Conservation (phyloP, 2,888 invertebrate genomes). For the Malachius bipustulatus region DNA sequence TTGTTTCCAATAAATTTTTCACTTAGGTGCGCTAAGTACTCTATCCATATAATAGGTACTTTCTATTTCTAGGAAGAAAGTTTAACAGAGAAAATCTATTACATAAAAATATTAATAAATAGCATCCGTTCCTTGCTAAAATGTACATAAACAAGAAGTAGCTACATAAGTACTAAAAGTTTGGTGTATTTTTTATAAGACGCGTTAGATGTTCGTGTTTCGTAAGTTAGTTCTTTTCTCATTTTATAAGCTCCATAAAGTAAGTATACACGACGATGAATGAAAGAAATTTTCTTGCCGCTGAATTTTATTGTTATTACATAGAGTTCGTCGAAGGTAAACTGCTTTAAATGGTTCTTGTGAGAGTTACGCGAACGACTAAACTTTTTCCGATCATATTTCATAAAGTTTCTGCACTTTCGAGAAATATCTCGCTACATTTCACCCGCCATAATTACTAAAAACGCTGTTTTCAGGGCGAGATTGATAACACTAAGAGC, state of each 20-base stretch:
- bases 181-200: no score
- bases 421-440: constrained; percentile 22
- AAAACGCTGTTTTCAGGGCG: constrained; percentile 2
- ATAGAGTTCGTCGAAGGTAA: constrained; percentile 24
- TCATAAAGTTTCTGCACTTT: constrained; percentile 25
- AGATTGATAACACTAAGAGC: constrained; percentile 11
- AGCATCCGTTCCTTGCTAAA: no score
- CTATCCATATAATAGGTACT: no score
- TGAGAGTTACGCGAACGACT: constrained; percentile 22
- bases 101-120: no score
- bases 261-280: background rate
- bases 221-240: no score
- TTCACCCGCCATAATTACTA: constrained; percentile 4
- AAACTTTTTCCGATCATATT: constrained; percentile 23
- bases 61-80: no score
- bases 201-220: no score
- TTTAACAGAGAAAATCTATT: no score
- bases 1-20: no score
- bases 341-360: constrained; percentile 26
- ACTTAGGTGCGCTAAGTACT: no score
- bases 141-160: no score
- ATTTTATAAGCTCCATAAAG: background rate
- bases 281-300: constrained; percentile 1
- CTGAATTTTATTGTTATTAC: constrained; percentile 22
- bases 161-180: no score